phyloP scores from a whole-genome alignment of 1,140 invertebrate species.

The Thereuonema tuberculata region DNA sequence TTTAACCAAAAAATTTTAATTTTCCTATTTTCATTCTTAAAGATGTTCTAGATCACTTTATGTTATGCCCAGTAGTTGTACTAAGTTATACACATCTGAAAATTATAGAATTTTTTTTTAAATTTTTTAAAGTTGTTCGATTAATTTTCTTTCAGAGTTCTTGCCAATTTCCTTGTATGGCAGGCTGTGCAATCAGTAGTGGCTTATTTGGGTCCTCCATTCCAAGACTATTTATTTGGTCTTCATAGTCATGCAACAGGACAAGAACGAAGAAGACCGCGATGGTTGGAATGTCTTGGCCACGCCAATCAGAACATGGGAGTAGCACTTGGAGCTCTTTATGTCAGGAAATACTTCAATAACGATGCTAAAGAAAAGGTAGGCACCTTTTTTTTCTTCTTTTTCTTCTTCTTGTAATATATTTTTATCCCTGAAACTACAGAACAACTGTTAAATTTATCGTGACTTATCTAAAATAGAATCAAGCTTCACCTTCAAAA shows the following conservation, averaged over 20 bases:
- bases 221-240: not conserved
- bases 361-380: conserved; percentile 19
- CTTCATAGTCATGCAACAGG: conserved; percentile 31
- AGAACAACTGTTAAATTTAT: too few species aligned
- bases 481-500: too few species aligned
- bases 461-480: too few species aligned
- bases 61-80: too few species aligned
- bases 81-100: not conserved
- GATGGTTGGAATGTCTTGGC: conserved; percentile 77
- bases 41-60: too few species aligned
- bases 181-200: conserved; percentile 15
- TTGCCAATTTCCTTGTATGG: conserved; percentile 37
- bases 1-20: too few species aligned
- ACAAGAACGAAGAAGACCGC: conserved; percentile 52
- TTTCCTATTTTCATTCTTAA: too few species aligned
- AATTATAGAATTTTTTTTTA: not conserved
- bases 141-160: conserved; percentile 18
- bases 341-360: conserved; percentile 23
- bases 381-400: not conserved
- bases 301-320: conserved; percentile 48
- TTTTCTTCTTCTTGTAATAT: too few species aligned
- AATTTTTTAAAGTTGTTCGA: too few species aligned
- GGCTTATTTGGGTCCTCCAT: not conserved
- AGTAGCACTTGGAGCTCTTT: conserved; percentile 21
- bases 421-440: too few species aligned